These are phyloP conservation scores for Bombus huntii DNA, from an alignment of 1,140 invertebrate species.

Conservation along the genomic window DNA sequence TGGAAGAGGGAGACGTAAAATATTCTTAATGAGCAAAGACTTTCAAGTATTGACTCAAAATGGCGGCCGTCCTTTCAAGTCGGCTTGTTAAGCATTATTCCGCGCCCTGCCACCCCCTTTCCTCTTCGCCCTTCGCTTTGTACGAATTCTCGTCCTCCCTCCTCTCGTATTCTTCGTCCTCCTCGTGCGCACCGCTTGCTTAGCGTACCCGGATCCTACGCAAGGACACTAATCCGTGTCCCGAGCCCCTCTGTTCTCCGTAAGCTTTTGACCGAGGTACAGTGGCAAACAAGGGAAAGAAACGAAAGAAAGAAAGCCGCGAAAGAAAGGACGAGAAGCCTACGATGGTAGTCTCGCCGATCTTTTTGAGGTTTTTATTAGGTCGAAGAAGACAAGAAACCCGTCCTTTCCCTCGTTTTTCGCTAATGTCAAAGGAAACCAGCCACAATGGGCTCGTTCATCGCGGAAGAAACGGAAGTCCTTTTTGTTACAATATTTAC, in stretches of 20 bases:
- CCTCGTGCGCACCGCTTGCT: constrained; percentile 31
- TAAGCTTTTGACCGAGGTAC: constrained; percentile 27
- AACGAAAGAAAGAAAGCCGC: constrained; percentile 31
- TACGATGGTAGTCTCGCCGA: constrained; percentile 13
- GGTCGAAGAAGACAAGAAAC: constrained; percentile 40
- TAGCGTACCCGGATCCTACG: constrained; percentile 51
- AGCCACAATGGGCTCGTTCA: constrained; percentile 14
- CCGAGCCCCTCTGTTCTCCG: background rate
- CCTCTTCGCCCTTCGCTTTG: constrained; percentile 49
- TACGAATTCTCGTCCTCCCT: constrained; percentile 39
- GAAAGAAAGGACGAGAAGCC: constrained; percentile 42
- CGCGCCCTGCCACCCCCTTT: constrained; percentile 52
- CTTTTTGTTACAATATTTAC: constrained; percentile 31
- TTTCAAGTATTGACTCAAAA: constrained; percentile 83
- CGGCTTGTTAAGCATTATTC: constrained; percentile 81
- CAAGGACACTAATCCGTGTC: constrained; percentile 39
- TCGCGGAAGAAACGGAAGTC: background rate
- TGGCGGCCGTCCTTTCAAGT: constrained; percentile 81
- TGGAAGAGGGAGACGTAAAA: constrained; percentile 75
- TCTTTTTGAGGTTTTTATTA: constrained; percentile 41
- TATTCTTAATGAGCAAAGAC: constrained; percentile 82
- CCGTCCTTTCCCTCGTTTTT: background rate
- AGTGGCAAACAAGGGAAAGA: constrained; percentile 41
- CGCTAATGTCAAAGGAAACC: constrained; percentile 27
- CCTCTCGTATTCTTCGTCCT: constrained; percentile 8